Evolutionary conservation across 2,888 invertebrate genomes (phyloP), one percentile per base, ranked within the genome.

Genomic region (Julus scandinavius): DNA sequence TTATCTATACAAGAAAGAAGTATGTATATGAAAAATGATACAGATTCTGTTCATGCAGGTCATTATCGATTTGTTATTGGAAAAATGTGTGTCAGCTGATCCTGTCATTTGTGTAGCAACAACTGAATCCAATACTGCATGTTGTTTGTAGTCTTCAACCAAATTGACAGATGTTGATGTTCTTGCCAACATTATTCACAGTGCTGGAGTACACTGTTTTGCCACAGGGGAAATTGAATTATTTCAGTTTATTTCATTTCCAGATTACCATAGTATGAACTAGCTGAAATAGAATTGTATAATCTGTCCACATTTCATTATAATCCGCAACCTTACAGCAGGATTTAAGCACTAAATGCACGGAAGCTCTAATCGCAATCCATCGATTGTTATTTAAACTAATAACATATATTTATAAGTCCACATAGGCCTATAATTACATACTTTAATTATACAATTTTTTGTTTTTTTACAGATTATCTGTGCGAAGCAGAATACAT

Each of bases 401-500:
- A 72, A 72, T 72, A 72, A 29, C 72, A 29, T 29, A 9, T n/a
- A n/a, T n/a, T n/a, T n/a, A n/a, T n/a, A n/a, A 72, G 5, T 72
- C 72, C 29, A 72, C n/a, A 29, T 20, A 72, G 29, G 29, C n/a
- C 29, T n/a, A n/a, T 63, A 63, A 20, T 63, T 63, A 63, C 11
- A n/a, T 2, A 9, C 50, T 20, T 87, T 87, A 40, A 87, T 87
- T 49, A n/a, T 54, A 20, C n/a, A n/a, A 17, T 50, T 87, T 50
- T 40, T 54, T 29, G n/a, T 87, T 17, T 72, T 72, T 40, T 72
- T 72, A 63, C 41, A 87, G 87, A 87, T 41, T 87, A 50, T 72
- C 87, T 87, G 7, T 87, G 87, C 72, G 63, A 87, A 20, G 87
- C 87, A 17, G 87, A 87, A 87, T 87, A 45, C 63, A 80, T 87